phyloP scores from a whole-genome alignment of 64 coral and sea anemone genomes.

The Stylophora pistillata region DNA sequence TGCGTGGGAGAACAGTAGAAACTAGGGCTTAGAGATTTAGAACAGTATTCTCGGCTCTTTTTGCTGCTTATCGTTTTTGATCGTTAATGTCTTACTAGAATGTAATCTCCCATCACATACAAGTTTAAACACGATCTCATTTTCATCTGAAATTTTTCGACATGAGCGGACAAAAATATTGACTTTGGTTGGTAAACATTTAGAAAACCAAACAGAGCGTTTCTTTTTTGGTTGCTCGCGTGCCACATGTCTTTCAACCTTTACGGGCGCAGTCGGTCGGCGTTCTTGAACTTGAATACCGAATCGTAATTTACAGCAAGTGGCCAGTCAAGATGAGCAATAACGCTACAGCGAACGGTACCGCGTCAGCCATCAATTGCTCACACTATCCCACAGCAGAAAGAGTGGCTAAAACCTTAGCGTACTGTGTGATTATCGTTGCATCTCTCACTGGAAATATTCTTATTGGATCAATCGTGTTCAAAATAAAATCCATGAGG shows the following conservation, averaged over 20 bases:
- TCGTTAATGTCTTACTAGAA: neutral
- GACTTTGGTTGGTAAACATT: neutral
- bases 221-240: neutral
- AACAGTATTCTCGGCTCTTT: neutral
- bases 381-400: neutral
- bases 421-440: conserved; percentile 5
- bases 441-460: conserved; percentile 5
- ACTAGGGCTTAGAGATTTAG: neutral
- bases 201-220: neutral
- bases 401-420: neutral
- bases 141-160: neutral
- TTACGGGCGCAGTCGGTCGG: neutral
- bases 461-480: conserved; percentile 11
- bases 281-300: neutral
- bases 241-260: neutral
- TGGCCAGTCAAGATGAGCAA: neutral
- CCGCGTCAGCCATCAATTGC: neutral
- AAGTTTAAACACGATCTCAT: neutral
- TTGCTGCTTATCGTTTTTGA: neutral
- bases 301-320: neutral
- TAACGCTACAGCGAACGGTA: neutral
- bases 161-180: conserved; percentile 12
- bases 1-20: neutral
- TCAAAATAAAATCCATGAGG: conserved; percentile 24
- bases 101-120: neutral